Evolutionary conservation across 2,113 vertebrate genomes (phyloP).

Genomic region (Sylvietta virens): DNA sequence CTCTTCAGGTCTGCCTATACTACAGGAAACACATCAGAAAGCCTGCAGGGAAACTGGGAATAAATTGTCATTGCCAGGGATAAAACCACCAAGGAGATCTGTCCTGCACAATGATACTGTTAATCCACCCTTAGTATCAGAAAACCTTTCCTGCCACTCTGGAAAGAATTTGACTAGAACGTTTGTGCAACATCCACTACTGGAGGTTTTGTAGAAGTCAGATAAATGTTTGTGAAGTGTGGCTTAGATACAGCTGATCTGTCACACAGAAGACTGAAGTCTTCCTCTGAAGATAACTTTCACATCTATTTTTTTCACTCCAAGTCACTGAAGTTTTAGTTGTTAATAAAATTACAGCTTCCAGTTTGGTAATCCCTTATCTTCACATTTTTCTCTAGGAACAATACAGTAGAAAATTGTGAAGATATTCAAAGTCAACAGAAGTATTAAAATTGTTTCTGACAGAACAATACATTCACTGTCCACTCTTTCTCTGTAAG

Average conservation of each 20-base stretch:
- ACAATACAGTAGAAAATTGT: not conserved
- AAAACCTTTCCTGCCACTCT: not conserved
- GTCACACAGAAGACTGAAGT: not conserved
- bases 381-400: not conserved
- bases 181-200: not conserved
- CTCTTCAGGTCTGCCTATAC: not conserved
- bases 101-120: not conserved
- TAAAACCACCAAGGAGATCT: not conserved
- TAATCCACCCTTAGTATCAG: not conserved
- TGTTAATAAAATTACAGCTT: not conserved
- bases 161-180: not conserved
- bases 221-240: not conserved
- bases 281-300: not conserved
- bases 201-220: not conserved
- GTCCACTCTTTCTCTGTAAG: not conserved
- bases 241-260: not conserved
- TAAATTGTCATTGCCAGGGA: not conserved
- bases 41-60: not conserved
- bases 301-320: not conserved
- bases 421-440: not conserved
- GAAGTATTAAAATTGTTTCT: not conserved
- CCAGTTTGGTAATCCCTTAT: not conserved
- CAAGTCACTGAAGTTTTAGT: not conserved
- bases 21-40: not conserved
- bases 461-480: not conserved